Conservation (phyloP, 2,888 invertebrate genomes). For the Linnaemya vulpina region DNA sequence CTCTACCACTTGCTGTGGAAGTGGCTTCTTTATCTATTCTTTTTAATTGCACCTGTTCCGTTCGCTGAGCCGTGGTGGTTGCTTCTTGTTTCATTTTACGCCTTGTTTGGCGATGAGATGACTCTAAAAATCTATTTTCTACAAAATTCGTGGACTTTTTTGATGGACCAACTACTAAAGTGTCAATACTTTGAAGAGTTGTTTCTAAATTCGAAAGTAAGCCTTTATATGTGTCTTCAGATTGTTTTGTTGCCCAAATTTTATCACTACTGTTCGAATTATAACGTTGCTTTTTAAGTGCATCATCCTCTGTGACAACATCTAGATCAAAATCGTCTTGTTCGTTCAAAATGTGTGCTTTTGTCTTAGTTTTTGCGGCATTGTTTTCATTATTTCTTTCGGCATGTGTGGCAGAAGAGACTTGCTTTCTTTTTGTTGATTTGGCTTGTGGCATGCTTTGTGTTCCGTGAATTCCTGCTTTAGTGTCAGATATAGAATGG, state of each 20-base stretch:
- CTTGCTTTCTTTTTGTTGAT: constrained; percentile 35
- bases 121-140: constrained; percentile 23
- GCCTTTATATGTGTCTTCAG: constrained; percentile 83
- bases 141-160: constrained; percentile 68
- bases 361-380: constrained; percentile 29
- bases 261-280: constrained; percentile 77
- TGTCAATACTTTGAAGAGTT: constrained; percentile 83
- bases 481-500: constrained; percentile 55
- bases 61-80: constrained; percentile 73
- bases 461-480: constrained; percentile 38
- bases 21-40: constrained; percentile 49
- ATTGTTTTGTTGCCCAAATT: constrained; percentile 79
- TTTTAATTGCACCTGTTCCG: constrained; percentile 67
- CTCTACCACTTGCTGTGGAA: constrained; percentile 48
- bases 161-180: constrained; percentile 79
- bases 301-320: constrained; percentile 46
- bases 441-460: constrained; percentile 18
- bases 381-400: constrained; percentile 47
- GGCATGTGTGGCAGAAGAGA: background rate
- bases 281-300: constrained; percentile 73
- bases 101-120: constrained; percentile 48
- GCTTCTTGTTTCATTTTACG: constrained; percentile 73
- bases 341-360: constrained; percentile 32
- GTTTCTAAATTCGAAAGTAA: constrained; percentile 84
- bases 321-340: constrained; percentile 66